phyloP scores from a whole-genome alignment of 2,888 invertebrate species.

The Carcina quercana region DNA sequence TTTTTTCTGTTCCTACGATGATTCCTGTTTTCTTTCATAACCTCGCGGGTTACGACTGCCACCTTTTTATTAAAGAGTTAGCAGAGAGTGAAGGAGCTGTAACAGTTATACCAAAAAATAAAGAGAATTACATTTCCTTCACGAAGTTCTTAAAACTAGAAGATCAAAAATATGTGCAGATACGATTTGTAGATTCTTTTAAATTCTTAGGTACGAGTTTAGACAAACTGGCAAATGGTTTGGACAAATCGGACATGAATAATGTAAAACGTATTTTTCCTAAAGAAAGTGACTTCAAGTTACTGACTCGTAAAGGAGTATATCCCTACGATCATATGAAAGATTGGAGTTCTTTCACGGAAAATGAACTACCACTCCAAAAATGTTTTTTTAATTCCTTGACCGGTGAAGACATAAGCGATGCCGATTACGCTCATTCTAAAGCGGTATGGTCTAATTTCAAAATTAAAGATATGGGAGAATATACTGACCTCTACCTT shows the following conservation, averaged over 20 bases:
- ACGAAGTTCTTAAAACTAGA: slow-evolving; percentile 16
- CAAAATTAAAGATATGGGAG: slow-evolving; percentile 14
- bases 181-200: slow-evolving; percentile 11
- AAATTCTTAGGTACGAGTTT: slow-evolving; percentile 1
- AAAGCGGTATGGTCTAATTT: slow-evolving; percentile 17
- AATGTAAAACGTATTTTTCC: slow-evolving; percentile 5
- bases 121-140: slow-evolving; percentile 30
- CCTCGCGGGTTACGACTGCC: slow-evolving; percentile 6
- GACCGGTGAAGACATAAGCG: slow-evolving; percentile 7
- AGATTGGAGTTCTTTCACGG: slow-evolving; percentile 9
- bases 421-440: slow-evolving; percentile 3
- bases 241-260: slow-evolving; percentile 6
- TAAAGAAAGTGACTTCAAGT: neutral
- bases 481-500: slow-evolving; percentile 22
- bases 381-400: slow-evolving; percentile 12
- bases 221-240: slow-evolving; percentile 1
- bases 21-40: slow-evolving; percentile 9
- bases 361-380: slow-evolving; percentile 11
- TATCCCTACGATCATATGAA: slow-evolving; percentile 18
- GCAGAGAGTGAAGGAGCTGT: slow-evolving; percentile 17
- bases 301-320: slow-evolving; percentile 13
- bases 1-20: neutral
- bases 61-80: slow-evolving; percentile 25
- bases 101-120: slow-evolving; percentile 22
- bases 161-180: neutral